Percentiles rank a stretch among this genome's conserved stretches.
Evolutionary conservation across 2,888 invertebrate genomes (phyloP).

Genomic region (Deilephila porcellus): DNA sequence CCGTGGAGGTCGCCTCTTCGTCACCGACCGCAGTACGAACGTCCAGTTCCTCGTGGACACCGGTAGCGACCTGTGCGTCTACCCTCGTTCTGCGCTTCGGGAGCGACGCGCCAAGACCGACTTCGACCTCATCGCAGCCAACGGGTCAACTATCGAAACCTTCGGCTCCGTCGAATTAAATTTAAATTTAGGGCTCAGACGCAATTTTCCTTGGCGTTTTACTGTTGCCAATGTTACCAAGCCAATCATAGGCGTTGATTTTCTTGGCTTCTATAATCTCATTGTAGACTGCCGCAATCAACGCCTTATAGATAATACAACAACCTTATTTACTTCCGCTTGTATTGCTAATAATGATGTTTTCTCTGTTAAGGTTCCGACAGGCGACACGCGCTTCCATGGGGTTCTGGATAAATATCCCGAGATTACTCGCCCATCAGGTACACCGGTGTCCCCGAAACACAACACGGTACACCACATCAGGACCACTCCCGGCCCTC

Average conservation of each 20-base stretch:
- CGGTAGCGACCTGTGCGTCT: constrained; percentile 31
- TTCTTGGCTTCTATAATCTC: constrained; percentile 25
- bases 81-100: constrained; percentile 19
- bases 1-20: constrained; percentile 29
- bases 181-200: constrained; percentile 28
- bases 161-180: constrained; percentile 26
- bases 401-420: constrained; percentile 27
- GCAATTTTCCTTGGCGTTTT: constrained; percentile 30
- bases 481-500: constrained; percentile 36
- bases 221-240: constrained; percentile 29
- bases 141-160: constrained; percentile 25
- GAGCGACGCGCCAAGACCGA: constrained; percentile 17
- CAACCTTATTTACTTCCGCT: background rate
- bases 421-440: constrained; percentile 31
- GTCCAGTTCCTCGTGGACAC: constrained; percentile 26
- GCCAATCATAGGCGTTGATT: constrained; percentile 33
- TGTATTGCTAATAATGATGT: too few relatives aligned
- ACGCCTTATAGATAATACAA: background rate
- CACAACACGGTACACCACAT: constrained; percentile 29
- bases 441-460: constrained; percentile 23
- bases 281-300: constrained; percentile 26
- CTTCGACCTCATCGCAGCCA: constrained; percentile 22
- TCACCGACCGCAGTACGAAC: constrained; percentile 23
- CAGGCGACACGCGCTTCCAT: constrained; percentile 22
- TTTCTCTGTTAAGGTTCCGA: too few relatives aligned